phyloP scores from a whole-genome alignment of 1,140 invertebrate species.

The Eupeodes corollae region DNA sequence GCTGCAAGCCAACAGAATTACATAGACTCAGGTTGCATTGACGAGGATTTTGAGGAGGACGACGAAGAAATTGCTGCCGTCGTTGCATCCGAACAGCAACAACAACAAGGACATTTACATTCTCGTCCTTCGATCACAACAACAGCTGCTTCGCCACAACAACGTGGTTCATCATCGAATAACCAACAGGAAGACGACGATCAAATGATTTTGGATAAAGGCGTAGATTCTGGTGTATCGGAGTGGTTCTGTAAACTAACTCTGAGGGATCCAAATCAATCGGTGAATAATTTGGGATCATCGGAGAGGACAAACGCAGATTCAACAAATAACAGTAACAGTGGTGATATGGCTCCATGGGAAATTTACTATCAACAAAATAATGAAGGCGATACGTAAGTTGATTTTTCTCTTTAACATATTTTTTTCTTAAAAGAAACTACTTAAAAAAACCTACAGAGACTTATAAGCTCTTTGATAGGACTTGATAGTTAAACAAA shows the following conservation, averaged over 20 bases:
- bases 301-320: slow-evolving; percentile 4
- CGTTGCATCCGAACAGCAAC: slow-evolving; percentile 16
- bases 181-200: slow-evolving; percentile 7
- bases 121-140: slow-evolving; percentile 2
- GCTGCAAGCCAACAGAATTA: slow-evolving; percentile 4
- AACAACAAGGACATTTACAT: slow-evolving; percentile 14
- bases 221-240: slow-evolving; percentile 41
- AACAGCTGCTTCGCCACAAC: slow-evolving; percentile 6
- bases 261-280: slow-evolving; percentile 23
- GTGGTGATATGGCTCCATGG: slow-evolving; percentile 30
- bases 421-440: slow-evolving; percentile 10
- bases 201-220: slow-evolving; percentile 41
- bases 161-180: slow-evolving; percentile 1
- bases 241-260: slow-evolving; percentile 42
- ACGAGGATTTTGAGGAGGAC: slow-evolving; percentile 16
- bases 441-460: slow-evolving; percentile 6
- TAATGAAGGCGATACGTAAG: slow-evolving; percentile 63
- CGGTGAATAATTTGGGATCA: slow-evolving; percentile 9
- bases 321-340: slow-evolving; percentile 10
- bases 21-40: slow-evolving; percentile 27
- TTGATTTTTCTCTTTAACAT: slow-evolving; percentile 22
- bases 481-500: no score
- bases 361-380: slow-evolving; percentile 51
- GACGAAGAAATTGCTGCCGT: background rate
- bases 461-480: slow-evolving; percentile 1